Conservation (phyloP, 2,797 vertebrate genomes). For the Acanthornis magna region DNA sequence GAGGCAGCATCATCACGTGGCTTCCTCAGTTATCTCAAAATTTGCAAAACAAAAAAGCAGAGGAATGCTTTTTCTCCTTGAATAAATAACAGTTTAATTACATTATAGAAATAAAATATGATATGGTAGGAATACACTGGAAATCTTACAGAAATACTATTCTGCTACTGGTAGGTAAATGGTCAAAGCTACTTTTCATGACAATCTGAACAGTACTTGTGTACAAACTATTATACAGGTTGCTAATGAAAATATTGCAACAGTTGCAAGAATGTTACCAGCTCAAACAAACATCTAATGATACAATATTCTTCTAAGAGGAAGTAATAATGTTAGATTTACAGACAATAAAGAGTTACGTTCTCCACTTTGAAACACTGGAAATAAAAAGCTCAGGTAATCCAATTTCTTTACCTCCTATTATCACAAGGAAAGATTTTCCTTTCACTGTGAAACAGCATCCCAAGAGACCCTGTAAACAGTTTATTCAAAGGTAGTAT, state of each 20-base stretch:
- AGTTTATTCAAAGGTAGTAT: slow-evolving; percentile 70
- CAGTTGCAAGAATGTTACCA: slow-evolving; percentile 77
- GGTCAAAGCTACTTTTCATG: slow-evolving; percentile 81
- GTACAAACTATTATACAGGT: slow-evolving; percentile 81
- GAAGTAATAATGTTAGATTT: slow-evolving; percentile 81
- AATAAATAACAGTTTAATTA: slow-evolving; percentile 84
- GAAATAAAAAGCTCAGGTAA: slow-evolving; percentile 76
- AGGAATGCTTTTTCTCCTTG: slow-evolving; percentile 71
- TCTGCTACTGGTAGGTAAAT: slow-evolving; percentile 78
- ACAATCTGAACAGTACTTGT: slow-evolving; percentile 79
- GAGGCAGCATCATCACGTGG: slow-evolving; percentile 49
- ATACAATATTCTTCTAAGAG: slow-evolving; percentile 81
- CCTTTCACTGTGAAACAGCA: slow-evolving; percentile 63
- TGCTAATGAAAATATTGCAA: slow-evolving; percentile 79
- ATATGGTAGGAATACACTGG: slow-evolving; percentile 77
- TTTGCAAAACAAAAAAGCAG: slow-evolving; percentile 69
- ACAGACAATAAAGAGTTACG: slow-evolving; percentile 78
- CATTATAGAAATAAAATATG: slow-evolving; percentile 81
- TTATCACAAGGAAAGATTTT: slow-evolving; percentile 72
- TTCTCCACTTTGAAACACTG: slow-evolving; percentile 76
- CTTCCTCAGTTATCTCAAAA: slow-evolving; percentile 44
- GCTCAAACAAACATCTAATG: slow-evolving; percentile 83
- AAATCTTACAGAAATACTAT: slow-evolving; percentile 80
- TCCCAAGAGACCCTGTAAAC: slow-evolving; percentile 67
- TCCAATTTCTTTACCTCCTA: slow-evolving; percentile 67